Evolutionary conservation across 2,888 invertebrate genomes (phyloP), one percentile per base, ranked within the genome.

Genomic region (Anthophora plumipes): DNA sequence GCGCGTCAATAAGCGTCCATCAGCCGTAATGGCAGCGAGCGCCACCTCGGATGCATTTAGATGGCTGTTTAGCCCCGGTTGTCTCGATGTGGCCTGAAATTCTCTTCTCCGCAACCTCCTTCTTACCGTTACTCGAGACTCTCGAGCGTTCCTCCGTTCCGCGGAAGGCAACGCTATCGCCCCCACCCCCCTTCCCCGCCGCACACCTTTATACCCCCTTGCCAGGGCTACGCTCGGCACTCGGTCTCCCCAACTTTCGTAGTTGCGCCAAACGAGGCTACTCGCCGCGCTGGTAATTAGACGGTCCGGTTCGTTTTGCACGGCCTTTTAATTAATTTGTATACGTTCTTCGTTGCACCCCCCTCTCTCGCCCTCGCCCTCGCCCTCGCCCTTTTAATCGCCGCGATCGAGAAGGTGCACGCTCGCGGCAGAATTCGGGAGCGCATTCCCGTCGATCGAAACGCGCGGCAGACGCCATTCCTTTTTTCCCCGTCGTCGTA

Each of bases 41-140:
- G 92, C 93, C 93, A 93, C 93, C 93, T 93, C 93, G 92, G 93
- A 93, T 93, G 93, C 93, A 93, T 93, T 93, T 93, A 93, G 93
- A 93, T 93, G 93, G 93, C 93, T 93, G 93, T 93, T 93, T 93
- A 93, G 93, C 92, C 91, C 90, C 90, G 92, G 91, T 93, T 93
- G 93, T 93, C 93, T 93, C 91, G 91, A 90, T 90, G 90, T 91
- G 91, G 89, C 91, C 89, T 90, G 90, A 87, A 83, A 84, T 82
- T 84, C 85, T 76, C 84, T 83, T 72, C 84, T 79, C 70, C 79
- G 74, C 72, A 74, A 71, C 79, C 77, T 74, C 83, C 77, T 76
- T 82, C 80, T 64, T 80, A 63, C 80, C 80, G 80, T 63, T 76
- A 81, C 82, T 72, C 81, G 77, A 69, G 76, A 64, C 71, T 69